A percentile compares a stretch with the other conserved stretches of the same genome.
phyloP scores from a whole-genome alignment of 2,888 invertebrate genomes.

The Drosophila birchii region DNA sequence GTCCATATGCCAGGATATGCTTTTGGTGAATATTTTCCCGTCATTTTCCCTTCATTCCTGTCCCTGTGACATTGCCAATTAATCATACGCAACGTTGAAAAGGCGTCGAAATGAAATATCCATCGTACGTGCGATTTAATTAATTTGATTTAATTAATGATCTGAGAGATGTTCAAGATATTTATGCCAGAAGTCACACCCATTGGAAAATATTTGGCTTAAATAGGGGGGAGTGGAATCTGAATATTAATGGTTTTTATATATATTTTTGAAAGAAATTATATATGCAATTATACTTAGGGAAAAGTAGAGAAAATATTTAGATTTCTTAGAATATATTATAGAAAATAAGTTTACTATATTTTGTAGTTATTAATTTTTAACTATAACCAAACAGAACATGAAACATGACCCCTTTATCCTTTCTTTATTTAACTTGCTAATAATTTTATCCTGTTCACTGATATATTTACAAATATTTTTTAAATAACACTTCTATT shows the following conservation, averaged over 20 bases:
- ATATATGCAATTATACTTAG: too few relatives aligned
- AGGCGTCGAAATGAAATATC: constrained; percentile 35
- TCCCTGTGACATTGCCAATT: constrained; percentile 26
- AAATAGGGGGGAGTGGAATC: background rate
- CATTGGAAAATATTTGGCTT: background rate
- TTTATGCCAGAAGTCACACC: background rate
- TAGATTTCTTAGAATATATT: background rate
- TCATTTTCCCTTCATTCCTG: constrained; percentile 3
- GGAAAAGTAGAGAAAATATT: accelerated
- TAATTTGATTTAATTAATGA: constrained; percentile 40
- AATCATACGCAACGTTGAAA: constrained; percentile 42
- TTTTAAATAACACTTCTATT: background rate
- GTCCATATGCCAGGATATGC: background rate
- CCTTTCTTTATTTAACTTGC: background rate
- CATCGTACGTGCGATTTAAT: constrained; percentile 36
- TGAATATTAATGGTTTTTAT: background rate
- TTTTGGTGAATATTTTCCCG: constrained; percentile 6
- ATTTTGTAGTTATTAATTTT: background rate
- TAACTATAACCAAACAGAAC: background rate
- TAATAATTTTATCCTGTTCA: background rate
- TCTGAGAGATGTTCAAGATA: constrained; percentile 2
- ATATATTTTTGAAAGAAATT: background rate
- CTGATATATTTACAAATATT: too few relatives aligned
- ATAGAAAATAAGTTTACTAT: accelerated
- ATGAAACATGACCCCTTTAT: background rate